Evolutionary conservation across 2,888 invertebrate genomes (phyloP), one percentile per base, ranked within the genome.

Genomic region (Coenonympha glycerion): DNA sequence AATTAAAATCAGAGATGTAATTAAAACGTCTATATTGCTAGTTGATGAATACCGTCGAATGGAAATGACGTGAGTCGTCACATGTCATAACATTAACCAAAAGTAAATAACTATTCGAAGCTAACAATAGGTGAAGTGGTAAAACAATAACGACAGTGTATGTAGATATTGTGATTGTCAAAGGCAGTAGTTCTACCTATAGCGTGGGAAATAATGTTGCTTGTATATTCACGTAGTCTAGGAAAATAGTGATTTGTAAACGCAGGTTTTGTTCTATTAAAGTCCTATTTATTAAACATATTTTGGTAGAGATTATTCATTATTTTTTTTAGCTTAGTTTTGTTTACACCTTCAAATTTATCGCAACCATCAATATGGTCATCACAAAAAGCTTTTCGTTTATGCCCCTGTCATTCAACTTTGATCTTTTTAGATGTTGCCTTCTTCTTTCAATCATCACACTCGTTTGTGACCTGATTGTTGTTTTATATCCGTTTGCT

Each of bases 61-160:
- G 15, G 16, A 34, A 31, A 47, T 11, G 8, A 39, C 3, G 31
- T 19, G 26, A 19, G 34, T 21, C 19, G 16, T 24, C n/a, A 36
- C 15, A 59, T 71, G 65, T 68, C 71, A 73, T 68, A 76, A 76
- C 75, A 75, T 57, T 60, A 63, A 66, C 69, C 72, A 73, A 79
- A 76, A 77, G 79, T 81, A 82, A 83, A 85, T 86, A 84, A n/a
- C n/a, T n/a, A n/a, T 69, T 71, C 64, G 69, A 55, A 64, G 71
- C 74, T 64, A 68, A 86, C 86, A 86, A 86, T 86, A 81, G 85
- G 76, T 75, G 76, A 84, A 84, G 82, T 79, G 77, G 74, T 78
- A 80, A 78, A 85, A 87, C 86, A 87, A 86, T 85, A 83, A 77
- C 79, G 83, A 77, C 81, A 82, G 83, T 84, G 76, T 79, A 74